These are phyloP conservation scores for Grammomys dolichurus DNA, from an alignment of 2,113 vertebrate species.

Conservation along the genomic window DNA sequence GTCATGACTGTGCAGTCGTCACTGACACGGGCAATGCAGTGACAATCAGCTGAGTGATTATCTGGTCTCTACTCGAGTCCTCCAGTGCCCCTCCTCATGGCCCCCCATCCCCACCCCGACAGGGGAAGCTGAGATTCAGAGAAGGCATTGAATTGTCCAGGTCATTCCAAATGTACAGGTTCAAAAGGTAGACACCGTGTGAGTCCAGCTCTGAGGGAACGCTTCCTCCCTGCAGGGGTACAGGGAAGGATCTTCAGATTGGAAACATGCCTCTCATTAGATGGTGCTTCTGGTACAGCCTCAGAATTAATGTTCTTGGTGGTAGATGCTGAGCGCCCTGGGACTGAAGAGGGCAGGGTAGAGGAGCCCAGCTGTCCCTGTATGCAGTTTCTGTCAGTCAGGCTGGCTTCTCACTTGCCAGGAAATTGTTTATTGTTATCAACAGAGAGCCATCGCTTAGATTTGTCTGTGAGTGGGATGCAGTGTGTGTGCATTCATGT, in stretches of 20 bases:
- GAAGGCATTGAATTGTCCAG: background rate
- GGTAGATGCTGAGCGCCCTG: accelerated
- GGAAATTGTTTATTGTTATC: constrained; percentile 14
- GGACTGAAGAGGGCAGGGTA: no score
- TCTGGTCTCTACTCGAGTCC: background rate
- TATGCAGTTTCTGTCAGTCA: background rate
- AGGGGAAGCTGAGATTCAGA: background rate
- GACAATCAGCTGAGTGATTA: background rate
- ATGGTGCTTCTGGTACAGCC: background rate
- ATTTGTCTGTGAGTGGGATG: no score
- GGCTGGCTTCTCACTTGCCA: background rate
- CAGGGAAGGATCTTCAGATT: background rate
- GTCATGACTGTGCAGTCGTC: no score
- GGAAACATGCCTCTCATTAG: background rate
- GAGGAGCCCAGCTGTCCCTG: background rate
- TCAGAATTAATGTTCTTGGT: background rate
- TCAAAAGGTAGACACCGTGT: background rate
- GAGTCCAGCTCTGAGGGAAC: background rate
- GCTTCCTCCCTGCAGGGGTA: background rate
- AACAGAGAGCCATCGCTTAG: background rate
- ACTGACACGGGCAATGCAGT: no score
- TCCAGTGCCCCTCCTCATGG: background rate
- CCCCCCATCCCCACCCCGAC: no score
- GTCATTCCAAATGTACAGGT: background rate
- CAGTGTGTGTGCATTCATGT: background rate